Conservation (phyloP, 2,888 invertebrate species). For the Sminthurinus aureus region DNA sequence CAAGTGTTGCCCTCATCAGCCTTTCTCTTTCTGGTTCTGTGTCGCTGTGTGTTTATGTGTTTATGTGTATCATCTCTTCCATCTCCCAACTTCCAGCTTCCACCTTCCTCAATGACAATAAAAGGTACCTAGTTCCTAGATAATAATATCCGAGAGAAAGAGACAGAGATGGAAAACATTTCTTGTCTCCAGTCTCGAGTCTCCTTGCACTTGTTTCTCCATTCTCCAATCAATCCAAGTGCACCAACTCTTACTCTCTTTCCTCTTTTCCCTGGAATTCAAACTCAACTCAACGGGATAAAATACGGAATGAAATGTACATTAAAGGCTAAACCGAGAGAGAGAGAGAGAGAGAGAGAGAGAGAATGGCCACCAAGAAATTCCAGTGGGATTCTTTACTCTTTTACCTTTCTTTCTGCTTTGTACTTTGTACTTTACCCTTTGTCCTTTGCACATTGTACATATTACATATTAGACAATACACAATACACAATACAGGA, state of each 20-base stretch:
- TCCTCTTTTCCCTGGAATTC: neutral
- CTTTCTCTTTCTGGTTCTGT: neutral
- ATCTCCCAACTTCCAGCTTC: too few relatives aligned
- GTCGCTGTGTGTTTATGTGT: neutral
- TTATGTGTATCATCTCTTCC: neutral
- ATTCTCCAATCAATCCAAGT: constrained; percentile 13
- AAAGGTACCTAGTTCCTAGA: neutral
- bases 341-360: neutral
- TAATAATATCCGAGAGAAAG: neutral
- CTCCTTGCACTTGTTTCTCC: neutral
- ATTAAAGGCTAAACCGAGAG: constrained; percentile 12
- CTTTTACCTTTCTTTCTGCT: neutral
- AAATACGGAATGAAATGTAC: neutral
- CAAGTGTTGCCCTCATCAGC: neutral
- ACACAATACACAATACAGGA: too few relatives aligned
- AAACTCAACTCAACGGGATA: constrained; percentile 6
- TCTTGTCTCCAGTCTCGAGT: too few relatives aligned
- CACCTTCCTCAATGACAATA: too few relatives aligned
- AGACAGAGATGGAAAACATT: neutral
- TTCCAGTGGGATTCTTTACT: constrained; percentile 26
- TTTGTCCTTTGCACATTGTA: neutral
- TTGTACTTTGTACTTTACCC: neutral
- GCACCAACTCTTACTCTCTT: neutral
- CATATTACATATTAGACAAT: too few relatives aligned
- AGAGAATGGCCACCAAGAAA: neutral